Evolutionary conservation across 2,888 invertebrate genomes (phyloP).

Genomic region (Cephus spinipes): DNA sequence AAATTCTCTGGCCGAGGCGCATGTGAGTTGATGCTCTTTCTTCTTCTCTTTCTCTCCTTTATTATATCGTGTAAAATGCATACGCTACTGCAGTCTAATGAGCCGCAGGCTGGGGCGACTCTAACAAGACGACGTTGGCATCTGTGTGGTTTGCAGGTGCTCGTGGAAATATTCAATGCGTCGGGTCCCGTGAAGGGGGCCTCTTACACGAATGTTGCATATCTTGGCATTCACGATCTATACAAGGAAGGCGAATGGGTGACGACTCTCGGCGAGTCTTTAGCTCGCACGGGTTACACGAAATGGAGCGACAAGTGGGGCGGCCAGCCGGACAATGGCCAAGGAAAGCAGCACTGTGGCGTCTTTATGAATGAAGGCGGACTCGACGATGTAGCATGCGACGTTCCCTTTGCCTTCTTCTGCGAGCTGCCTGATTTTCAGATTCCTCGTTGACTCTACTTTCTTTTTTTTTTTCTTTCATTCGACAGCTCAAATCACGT

Average conservation of each 20-base stretch:
- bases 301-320: slow-evolving; percentile 58
- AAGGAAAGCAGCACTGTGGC: slow-evolving; percentile 55
- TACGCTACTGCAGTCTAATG: no score
- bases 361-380: slow-evolving; percentile 51
- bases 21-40: slow-evolving; percentile 26
- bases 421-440: slow-evolving; percentile 46
- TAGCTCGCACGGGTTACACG: slow-evolving; percentile 58
- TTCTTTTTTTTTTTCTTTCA: no score
- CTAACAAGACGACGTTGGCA: no score
- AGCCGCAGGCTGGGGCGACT: no score
- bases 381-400: slow-evolving; percentile 57
- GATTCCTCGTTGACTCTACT: neutral
- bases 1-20: slow-evolving; percentile 42
- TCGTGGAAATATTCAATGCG: slow-evolving; percentile 41
- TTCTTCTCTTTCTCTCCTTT: neutral
- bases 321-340: slow-evolving; percentile 59
- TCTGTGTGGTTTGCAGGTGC: slow-evolving; percentile 26
- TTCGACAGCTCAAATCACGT: no score
- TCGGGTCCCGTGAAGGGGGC: slow-evolving; percentile 46
- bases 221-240: slow-evolving; percentile 55
- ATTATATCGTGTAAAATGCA: neutral
- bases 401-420: slow-evolving; percentile 53
- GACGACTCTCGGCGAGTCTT: slow-evolving; percentile 54
- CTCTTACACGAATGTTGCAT: slow-evolving; percentile 44
- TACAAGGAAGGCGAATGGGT: slow-evolving; percentile 61